Evolutionary conservation across 2,113 vertebrate species (phyloP).

Genomic region (Lepus europaeus): DNA sequence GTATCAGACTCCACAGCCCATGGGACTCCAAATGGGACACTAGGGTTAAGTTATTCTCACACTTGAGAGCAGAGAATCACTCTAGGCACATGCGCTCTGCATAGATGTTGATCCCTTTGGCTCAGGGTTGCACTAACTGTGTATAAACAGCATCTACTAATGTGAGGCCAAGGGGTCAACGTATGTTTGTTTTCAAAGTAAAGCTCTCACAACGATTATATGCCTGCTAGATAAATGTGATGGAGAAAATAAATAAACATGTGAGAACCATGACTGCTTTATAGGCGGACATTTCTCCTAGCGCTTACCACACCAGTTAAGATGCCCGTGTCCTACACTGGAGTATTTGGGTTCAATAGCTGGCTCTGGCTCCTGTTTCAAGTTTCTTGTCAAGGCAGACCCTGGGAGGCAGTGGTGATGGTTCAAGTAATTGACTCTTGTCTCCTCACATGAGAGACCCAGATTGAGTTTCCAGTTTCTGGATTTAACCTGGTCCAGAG

Average conservation of each 20-base stretch:
- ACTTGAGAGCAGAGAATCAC: neutral
- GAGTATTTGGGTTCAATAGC: too few relatives aligned
- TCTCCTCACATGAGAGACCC: too few relatives aligned
- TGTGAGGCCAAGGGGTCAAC: neutral
- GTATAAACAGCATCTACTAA: neutral
- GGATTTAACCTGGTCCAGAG: too few relatives aligned
- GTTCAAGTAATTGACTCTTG: too few relatives aligned
- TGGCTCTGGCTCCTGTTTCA: too few relatives aligned
- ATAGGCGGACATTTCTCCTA: too few relatives aligned
- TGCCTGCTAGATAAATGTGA: neutral
- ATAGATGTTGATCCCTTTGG: neutral
- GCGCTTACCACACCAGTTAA: too few relatives aligned
- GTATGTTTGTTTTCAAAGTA: conserved; percentile 51
- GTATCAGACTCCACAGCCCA: neutral
- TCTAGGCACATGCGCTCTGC: accelerated
- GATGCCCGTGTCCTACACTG: too few relatives aligned
- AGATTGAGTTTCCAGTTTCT: too few relatives aligned
- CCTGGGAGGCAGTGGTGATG: too few relatives aligned
- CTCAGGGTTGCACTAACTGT: neutral
- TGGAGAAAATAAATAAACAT: conserved; percentile 44
- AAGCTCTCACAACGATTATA: conserved; percentile 16
- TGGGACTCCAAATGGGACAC: neutral
- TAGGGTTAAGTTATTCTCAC: neutral
- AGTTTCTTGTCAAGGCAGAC: too few relatives aligned
- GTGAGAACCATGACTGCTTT: neutral